Percentiles rank a stretch among this genome's conserved stretches.
phyloP scores from a whole-genome alignment of 2,113 vertebrate species.

The Buteo buteo region DNA sequence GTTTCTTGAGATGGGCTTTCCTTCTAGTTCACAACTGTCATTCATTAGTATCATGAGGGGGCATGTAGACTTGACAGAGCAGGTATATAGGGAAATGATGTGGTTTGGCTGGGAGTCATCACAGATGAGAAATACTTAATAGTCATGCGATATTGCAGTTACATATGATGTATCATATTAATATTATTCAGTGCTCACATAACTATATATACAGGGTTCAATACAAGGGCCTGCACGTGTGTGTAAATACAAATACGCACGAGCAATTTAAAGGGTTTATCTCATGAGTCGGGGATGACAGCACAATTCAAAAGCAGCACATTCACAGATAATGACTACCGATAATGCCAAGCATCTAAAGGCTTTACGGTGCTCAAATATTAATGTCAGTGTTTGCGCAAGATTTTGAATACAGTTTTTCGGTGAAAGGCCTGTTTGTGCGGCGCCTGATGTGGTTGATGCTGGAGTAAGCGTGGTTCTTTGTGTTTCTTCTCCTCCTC shows the following conservation, averaged over 20 bases:
- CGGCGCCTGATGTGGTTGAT: rapidly evolving
- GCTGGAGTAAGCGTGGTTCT: rapidly evolving
- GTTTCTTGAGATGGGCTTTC: not conserved
- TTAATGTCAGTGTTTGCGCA: not conserved
- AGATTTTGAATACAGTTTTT: not conserved
- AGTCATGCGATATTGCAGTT: not conserved
- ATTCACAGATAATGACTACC: not conserved
- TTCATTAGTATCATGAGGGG: not conserved
- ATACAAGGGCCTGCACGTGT: too few species aligned
- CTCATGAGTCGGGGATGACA: not conserved
- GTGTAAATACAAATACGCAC: not conserved
- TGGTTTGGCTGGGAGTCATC: slow-evolving; percentile 8
- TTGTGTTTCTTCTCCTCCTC: not conserved
- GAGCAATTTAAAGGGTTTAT: not conserved
- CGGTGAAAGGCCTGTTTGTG: rapidly evolving
- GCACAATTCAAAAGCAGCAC: not conserved
- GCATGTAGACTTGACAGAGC: not conserved
- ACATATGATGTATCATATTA: not conserved
- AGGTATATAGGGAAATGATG: not conserved
- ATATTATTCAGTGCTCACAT: not conserved
- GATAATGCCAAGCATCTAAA: not conserved
- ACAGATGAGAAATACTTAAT: not conserved
- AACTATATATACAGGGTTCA: not conserved
- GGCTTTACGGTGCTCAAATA: not conserved
- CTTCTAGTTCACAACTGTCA: not conserved